These are phyloP conservation scores for Nomada lathburiana DNA, from an alignment of 2,888 invertebrate genomes.

Conservation along the genomic window DNA sequence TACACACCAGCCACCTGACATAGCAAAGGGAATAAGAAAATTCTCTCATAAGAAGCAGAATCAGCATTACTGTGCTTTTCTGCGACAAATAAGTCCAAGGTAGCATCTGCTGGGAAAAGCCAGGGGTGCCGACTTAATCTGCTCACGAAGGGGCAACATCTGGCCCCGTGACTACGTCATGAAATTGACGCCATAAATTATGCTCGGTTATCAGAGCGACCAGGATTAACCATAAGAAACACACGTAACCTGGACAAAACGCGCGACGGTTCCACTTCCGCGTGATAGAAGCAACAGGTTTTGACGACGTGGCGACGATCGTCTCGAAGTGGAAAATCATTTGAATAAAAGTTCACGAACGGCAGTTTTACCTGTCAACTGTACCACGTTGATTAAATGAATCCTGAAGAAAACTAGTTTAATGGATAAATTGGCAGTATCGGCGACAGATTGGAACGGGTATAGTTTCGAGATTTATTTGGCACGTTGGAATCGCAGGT, in stretches of 20 bases:
- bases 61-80: conserved; percentile 4
- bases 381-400: conserved; percentile 13
- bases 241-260: conserved; percentile 13
- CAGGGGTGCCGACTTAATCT: conserved; percentile 14
- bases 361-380: conserved; percentile 15
- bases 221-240: not conserved
- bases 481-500: not conserved
- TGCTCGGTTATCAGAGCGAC: conserved; percentile 11
- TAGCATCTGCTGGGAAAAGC: conserved; percentile 38
- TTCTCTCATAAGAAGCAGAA: not conserved
- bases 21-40: too few species aligned
- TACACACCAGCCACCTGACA: not conserved
- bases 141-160: conserved; percentile 27
- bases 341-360: not conserved
- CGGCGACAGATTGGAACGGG: conserved; percentile 6
- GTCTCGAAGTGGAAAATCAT: conserved; percentile 9
- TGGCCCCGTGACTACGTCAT: conserved; percentile 37
- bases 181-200: conserved; percentile 60
- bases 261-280: conserved; percentile 52
- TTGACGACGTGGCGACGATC: conserved; percentile 3
- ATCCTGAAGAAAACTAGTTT: conserved; percentile 5
- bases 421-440: conserved; percentile 13
- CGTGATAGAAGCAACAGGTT: conserved; percentile 59
- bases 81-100: not conserved
- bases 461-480: not conserved